Evolutionary conservation across 2,888 invertebrate species (phyloP).

Genomic region (Zelleria hepariella): DNA sequence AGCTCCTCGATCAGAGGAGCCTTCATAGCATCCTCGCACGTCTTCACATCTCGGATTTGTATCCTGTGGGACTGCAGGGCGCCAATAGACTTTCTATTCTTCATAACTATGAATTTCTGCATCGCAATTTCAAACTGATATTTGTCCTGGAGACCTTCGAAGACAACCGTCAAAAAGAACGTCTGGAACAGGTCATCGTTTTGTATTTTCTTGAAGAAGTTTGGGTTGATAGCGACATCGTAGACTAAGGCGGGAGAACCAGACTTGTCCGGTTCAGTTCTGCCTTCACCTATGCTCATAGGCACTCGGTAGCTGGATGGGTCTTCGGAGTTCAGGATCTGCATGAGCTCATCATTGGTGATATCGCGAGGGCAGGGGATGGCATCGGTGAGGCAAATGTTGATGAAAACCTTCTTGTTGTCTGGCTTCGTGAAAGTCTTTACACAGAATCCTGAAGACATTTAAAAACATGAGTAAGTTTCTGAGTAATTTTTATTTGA

Average conservation of each 20-base stretch:
- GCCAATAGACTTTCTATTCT: slow-evolving; percentile 82
- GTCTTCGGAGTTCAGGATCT: slow-evolving; percentile 78
- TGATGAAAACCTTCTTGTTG: slow-evolving; percentile 85
- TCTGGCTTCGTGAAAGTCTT: slow-evolving; percentile 78
- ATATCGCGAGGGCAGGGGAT: slow-evolving; percentile 82
- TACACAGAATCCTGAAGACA: slow-evolving; percentile 79
- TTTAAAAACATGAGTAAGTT: neutral
- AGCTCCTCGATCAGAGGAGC: slow-evolving; percentile 76
- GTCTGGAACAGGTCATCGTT: slow-evolving; percentile 79
- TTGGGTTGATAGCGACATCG: slow-evolving; percentile 87
- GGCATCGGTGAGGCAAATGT: slow-evolving; percentile 85
- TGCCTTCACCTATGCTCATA: slow-evolving; percentile 90
- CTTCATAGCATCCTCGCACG: slow-evolving; percentile 37
- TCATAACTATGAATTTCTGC: slow-evolving; percentile 77
- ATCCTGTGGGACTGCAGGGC: slow-evolving; percentile 81
- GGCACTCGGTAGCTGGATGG: slow-evolving; percentile 84
- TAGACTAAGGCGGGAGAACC: slow-evolving; percentile 81
- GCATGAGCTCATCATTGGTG: slow-evolving; percentile 77
- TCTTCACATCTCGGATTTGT: slow-evolving; percentile 76
- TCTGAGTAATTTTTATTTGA: neutral
- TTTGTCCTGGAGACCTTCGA: slow-evolving; percentile 83
- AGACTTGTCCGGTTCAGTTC: slow-evolving; percentile 82
- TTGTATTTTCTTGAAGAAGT: slow-evolving; percentile 82
- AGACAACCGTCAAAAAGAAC: slow-evolving; percentile 84
- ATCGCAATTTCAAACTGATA: slow-evolving; percentile 79